Evolutionary conservation across 2,888 invertebrate genomes (phyloP).

Genomic region (Calliopum simillimum): DNA sequence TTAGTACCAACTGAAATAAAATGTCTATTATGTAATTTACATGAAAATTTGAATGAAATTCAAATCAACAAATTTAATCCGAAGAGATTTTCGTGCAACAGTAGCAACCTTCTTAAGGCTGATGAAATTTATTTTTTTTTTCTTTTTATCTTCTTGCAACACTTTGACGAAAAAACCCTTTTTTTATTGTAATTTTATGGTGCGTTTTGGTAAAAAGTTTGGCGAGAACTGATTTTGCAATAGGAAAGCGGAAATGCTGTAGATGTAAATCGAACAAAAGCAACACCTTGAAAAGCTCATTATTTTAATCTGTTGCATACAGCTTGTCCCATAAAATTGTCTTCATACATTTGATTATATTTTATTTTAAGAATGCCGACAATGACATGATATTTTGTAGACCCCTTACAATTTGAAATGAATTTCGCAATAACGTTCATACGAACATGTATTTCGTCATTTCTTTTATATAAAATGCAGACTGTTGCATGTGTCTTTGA

Average conservation of each 20-base stretch:
- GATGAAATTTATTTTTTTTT: no score
- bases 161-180: no score
- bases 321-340: conserved; percentile 22
- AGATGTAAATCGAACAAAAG: conserved; percentile 8
- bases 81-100: no score
- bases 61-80: no score
- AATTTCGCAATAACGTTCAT: conserved; percentile 6
- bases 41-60: no score
- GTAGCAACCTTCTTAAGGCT: no score
- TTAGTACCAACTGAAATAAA: no score
- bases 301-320: conserved; percentile 15
- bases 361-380: conserved; percentile 3
- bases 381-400: conserved; percentile 17
- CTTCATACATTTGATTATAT: conserved; percentile 8
- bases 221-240: conserved; percentile 41
- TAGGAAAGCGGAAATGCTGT: conserved; percentile 40
- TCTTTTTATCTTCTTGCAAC: no score
- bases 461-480: neutral
- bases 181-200: no score
- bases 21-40: no score
- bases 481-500: no score
- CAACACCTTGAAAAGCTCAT: conserved; percentile 32
- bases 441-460: neutral
- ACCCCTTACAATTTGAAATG: conserved; percentile 16
- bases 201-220: conserved; percentile 44